phyloP scores from a whole-genome alignment of 2,113 vertebrate genomes.

The Myrmecobius fasciatus region DNA sequence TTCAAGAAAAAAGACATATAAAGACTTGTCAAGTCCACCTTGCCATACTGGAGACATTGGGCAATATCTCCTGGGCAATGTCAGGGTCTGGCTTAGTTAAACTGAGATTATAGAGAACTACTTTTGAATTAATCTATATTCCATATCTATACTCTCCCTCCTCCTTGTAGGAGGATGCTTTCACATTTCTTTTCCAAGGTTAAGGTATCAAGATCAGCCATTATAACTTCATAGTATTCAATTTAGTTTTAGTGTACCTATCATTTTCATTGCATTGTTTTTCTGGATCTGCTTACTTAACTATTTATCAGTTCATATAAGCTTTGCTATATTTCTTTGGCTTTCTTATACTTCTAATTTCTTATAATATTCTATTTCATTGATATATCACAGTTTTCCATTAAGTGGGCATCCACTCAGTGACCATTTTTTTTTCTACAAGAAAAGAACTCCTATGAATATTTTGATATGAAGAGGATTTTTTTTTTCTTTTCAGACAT shows the following conservation, averaged over 20 bases:
- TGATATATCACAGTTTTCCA: background rate
- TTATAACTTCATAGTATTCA: background rate
- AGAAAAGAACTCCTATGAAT: background rate
- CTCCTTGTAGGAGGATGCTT: background rate
- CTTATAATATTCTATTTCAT: background rate
- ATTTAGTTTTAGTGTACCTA: background rate
- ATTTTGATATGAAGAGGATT: background rate
- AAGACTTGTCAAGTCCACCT: background rate
- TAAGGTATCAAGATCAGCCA: background rate
- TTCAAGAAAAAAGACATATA: background rate
- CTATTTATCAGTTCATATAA: background rate
- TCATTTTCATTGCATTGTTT: background rate
- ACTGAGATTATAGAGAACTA: background rate
- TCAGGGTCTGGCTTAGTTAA: background rate
- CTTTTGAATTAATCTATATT: background rate
- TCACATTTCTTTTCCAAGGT: background rate
- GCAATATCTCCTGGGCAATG: background rate
- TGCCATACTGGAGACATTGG: background rate
- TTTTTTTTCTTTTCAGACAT: background rate
- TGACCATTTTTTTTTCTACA: background rate
- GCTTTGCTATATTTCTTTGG: background rate
- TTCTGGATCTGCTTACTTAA: background rate
- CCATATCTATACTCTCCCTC: background rate
- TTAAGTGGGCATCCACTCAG: background rate
- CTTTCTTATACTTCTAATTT: background rate